Evolutionary conservation across 2,113 vertebrate genomes (phyloP).

Genomic region (Anthoscopus minutus): DNA sequence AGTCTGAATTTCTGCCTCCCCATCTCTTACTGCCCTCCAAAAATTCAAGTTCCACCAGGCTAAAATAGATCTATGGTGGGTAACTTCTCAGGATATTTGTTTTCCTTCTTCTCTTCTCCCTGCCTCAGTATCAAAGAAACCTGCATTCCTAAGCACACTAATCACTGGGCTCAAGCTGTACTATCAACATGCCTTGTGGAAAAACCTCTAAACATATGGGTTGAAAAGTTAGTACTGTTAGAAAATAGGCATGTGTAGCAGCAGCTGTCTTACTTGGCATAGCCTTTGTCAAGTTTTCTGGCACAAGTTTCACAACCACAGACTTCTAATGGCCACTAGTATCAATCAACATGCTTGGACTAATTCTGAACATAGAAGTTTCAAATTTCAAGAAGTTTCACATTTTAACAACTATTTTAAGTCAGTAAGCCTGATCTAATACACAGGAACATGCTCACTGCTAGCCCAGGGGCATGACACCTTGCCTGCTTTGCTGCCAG

Average conservation of each 20-base stretch:
- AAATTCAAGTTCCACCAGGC: background rate
- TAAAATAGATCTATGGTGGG: background rate
- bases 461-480: conserved; percentile 24
- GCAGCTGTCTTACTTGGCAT: conserved; percentile 55
- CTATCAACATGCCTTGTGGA: conserved; percentile 17
- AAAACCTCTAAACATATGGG: conserved; percentile 14
- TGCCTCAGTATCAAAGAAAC: background rate
- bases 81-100: background rate
- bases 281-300: conserved; percentile 46
- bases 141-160: background rate
- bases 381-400: conserved; percentile 60
- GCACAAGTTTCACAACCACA: conserved; percentile 21
- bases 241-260: conserved; percentile 37
- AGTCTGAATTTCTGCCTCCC: background rate
- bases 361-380: conserved; percentile 57
- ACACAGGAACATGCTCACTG: conserved; percentile 1
- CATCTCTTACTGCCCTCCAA: background rate
- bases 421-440: conserved; percentile 50
- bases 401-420: conserved; percentile 63
- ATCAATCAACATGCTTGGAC: conserved; percentile 49
- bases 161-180: background rate
- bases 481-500: conserved; percentile 25
- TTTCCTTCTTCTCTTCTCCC: background rate
- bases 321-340: conserved; percentile 7
- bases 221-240: conserved; percentile 17